phyloP scores from a whole-genome alignment of 1,140 invertebrate genomes.

The Lethrus apterus region DNA sequence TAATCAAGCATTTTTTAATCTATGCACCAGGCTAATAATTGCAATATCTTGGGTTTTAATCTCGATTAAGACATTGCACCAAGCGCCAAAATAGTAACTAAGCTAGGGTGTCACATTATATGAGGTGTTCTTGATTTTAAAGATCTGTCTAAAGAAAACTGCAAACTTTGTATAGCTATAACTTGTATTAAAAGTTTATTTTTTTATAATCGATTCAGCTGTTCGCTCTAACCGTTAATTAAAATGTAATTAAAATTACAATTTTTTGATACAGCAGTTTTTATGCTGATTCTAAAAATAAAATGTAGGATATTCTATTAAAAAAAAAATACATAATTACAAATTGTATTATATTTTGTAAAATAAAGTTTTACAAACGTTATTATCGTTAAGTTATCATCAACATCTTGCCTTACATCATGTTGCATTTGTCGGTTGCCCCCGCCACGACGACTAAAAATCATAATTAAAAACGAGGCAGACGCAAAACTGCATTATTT shows the following conservation, averaged over 20 bases:
- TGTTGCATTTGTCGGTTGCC: constrained; percentile 1
- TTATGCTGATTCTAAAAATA: not conserved
- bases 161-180: not conserved
- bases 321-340: not conserved
- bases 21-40: too few relatives aligned
- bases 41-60: too few relatives aligned
- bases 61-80: too few relatives aligned
- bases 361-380: not conserved
- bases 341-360: not conserved
- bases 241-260: not conserved
- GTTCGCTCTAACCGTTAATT: too few relatives aligned
- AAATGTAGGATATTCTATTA: not conserved
- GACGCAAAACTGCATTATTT: constrained; percentile 4
- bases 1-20: too few relatives aligned
- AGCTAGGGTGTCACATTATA: too few relatives aligned
- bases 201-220: too few relatives aligned
- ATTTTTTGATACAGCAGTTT: not conserved
- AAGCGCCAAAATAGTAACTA: too few relatives aligned
- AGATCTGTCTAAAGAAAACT: not conserved
- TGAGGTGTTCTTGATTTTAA: not conserved
- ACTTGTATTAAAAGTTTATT: not conserved
- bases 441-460: not conserved
- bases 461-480: not conserved
- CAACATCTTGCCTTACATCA: not conserved
- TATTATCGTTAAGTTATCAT: not conserved